Percentiles rank a stretch among this genome's conserved stretches.
These are phyloP conservation scores for Melanotaenia maccullochi DNA, from an alignment of 2,797 vertebrate species.

Conservation along the genomic window DNA sequence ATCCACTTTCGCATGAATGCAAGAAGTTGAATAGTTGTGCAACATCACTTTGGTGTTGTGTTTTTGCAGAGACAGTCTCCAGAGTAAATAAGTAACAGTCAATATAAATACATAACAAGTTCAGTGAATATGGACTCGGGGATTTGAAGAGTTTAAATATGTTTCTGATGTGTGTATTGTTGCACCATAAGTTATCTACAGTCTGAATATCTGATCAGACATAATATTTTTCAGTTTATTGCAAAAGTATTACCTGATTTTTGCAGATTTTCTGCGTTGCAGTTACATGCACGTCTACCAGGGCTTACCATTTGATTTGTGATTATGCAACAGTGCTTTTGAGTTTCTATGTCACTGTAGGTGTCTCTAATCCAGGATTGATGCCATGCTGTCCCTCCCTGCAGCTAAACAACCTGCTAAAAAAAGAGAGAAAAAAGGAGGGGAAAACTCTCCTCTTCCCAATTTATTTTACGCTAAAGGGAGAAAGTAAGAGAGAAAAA, in stretches of 20 bases:
- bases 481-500: background rate
- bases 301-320: conserved; percentile 6
- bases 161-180: background rate
- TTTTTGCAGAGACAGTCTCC: background rate
- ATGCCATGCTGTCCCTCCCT: conserved; percentile 58
- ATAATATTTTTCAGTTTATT: background rate
- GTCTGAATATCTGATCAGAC: background rate
- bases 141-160: background rate
- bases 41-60: background rate
- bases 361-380: conserved; percentile 73
- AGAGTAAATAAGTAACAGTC: conserved; percentile 21
- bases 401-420: conserved; percentile 70
- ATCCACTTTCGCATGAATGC: background rate
- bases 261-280: background rate
- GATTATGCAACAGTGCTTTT: conserved; percentile 10
- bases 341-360: conserved; percentile 57
- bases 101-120: conserved; percentile 32
- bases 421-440: conserved; percentile 35
- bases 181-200: background rate
- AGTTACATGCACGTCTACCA: background rate
- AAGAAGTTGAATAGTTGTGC: background rate
- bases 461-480: conserved; percentile 21
- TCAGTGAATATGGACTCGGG: conserved; percentile 21
- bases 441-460: background rate
- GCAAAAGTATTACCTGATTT: background rate